Conservation (phyloP, 2,888 invertebrate species). For the Venustoraphidia nigricollis region DNA sequence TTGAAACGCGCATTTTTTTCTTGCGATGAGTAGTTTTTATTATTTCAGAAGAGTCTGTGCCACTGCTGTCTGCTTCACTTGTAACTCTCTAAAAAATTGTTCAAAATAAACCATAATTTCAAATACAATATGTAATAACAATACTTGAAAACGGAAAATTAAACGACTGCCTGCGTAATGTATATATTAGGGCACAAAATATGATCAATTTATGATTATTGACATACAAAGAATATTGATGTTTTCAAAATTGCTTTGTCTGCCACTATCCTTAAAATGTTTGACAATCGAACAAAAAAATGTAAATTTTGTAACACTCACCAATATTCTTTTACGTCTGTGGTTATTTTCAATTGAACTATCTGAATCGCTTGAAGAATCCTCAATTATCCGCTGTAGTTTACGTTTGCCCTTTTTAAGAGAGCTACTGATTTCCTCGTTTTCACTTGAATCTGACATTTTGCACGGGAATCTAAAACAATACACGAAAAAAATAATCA, state of each 20-base stretch:
- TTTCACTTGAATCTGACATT: slow-evolving; percentile 23
- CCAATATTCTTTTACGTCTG: slow-evolving; percentile 9
- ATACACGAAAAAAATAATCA: slow-evolving; percentile 6
- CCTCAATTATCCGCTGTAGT: slow-evolving; percentile 15
- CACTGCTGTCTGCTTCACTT: slow-evolving; percentile 33
- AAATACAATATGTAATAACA: too few species aligned
- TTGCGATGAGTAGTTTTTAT: neutral
- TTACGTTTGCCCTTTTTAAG: slow-evolving; percentile 16
- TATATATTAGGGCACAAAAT: too few species aligned
- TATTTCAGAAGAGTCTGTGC: slow-evolving; percentile 13
- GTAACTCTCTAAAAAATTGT: slow-evolving; percentile 34
- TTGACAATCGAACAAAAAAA: too few species aligned
- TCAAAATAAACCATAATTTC: neutral
- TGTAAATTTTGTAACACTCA: neutral
- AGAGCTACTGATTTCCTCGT: neutral
- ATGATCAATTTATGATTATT: too few species aligned
- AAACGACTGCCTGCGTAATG: too few species aligned
- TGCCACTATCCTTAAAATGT: too few species aligned
- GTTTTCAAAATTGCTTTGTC: too few species aligned
- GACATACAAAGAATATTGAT: too few species aligned
- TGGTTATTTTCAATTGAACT: slow-evolving; percentile 11
- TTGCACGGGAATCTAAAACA: slow-evolving; percentile 4
- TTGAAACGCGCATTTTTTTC: slow-evolving; percentile 12
- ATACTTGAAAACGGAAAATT: too few species aligned
- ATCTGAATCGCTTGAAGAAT: slow-evolving; percentile 13